A percentile compares a stretch with the other conserved stretches of the same genome.
Conservation (phyloP, 2,797 vertebrate genomes). For the Chloroceryle inda region DNA sequence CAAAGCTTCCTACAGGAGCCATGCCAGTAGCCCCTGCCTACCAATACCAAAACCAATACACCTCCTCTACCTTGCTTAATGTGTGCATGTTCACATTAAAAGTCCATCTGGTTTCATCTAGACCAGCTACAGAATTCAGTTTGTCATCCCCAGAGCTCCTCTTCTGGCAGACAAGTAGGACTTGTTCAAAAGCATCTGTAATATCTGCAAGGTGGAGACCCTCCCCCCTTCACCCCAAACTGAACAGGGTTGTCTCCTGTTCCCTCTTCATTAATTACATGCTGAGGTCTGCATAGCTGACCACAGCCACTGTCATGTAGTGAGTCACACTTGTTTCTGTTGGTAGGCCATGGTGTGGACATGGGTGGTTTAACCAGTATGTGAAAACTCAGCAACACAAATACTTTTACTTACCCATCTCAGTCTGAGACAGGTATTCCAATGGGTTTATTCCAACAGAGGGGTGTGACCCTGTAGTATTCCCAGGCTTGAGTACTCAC, state of each 20-base stretch:
- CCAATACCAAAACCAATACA: not conserved
- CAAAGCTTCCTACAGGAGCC: not conserved
- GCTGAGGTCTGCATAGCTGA: not conserved
- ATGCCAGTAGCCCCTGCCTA: not conserved
- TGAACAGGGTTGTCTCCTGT: not conserved
- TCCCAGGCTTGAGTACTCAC: not conserved
- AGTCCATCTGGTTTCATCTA: not conserved
- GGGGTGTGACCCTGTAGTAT: not conserved
- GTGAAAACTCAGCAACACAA: not conserved
- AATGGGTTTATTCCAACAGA: not conserved
- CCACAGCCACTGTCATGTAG: not conserved
- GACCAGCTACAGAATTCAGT: not conserved
- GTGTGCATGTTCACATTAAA: not conserved
- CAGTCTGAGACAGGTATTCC: not conserved
- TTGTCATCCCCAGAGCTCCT: not conserved
- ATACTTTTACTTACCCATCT: not conserved
- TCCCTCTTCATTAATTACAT: not conserved
- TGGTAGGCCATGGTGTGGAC: fast-evolving
- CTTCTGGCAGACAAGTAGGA: not conserved
- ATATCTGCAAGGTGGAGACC: not conserved
- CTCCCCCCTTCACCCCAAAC: fast-evolving
- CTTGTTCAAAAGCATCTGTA: not conserved
- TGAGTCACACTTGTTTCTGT: not conserved
- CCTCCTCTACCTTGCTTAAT: not conserved
- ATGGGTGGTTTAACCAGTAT: not conserved